Evolutionary conservation across 2,888 invertebrate species (phyloP), one percentile per base, ranked within the genome.

Genomic region (Alcis repandata): DNA sequence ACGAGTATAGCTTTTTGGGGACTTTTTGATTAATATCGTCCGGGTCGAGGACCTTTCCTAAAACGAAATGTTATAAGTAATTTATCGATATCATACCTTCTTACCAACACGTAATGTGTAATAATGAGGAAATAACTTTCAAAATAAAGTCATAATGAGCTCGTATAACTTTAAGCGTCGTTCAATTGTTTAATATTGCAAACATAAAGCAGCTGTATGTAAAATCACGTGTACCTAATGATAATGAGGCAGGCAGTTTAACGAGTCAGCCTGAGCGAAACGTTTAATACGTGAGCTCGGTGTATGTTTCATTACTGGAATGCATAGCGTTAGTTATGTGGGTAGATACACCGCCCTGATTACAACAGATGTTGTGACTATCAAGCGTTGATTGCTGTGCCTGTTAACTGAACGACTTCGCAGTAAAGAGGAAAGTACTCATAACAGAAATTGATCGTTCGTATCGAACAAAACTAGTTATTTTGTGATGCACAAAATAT

Each of bases 401-500:
- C 52, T 56, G 51, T 49, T 15, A 54, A 54, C 43, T 43, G 33
- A 59, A 58, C 51, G 45, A 56, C 59, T 61, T 49, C 33, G 59
- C 49, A 49, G 38, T 51, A 54, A 54, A 59, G 27, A 45, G 51
- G 56, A 63, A 62, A 32, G 19, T 20, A 22, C 40, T 2, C 22
- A 43, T 19, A 43, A 46, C 38, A 52, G 13, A 54, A 74, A 83
- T 83, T 79, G 73, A 82, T 79, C 81, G 77, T n/a, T 74, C 74
- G 71, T 73, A 78, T 76, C 68, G 70, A 68, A 63, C 67, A 71
- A 72, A 71, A 69, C 74, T 71, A 76, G 77, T 77, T 68, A 64
- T 61, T 67, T 65, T 75, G 69, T 73, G 76, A 80, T 86, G 82
- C 82, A 85, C 79, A 84, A 79, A 82, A 83, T 82, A 84, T 83